These are phyloP conservation scores for Drosophila novamexicana DNA, from an alignment of 1,140 invertebrate species.

Conservation along the genomic window DNA sequence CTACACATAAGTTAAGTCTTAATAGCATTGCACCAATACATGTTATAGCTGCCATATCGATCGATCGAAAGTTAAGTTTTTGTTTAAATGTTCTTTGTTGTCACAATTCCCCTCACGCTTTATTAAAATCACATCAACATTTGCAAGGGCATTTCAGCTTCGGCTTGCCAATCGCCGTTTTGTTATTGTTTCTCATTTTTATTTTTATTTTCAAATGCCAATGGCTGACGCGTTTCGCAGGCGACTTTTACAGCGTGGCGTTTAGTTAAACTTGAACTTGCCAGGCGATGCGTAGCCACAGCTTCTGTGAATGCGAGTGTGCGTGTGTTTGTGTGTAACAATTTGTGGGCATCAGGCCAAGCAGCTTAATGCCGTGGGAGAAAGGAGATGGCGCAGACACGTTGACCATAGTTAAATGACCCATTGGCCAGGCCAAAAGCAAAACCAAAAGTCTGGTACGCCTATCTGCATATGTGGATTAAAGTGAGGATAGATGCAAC, in stretches of 20 bases:
- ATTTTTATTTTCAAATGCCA: constrained; percentile 51
- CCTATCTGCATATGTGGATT: constrained; percentile 21
- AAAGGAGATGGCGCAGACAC: neutral
- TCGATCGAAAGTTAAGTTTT: too few relatives aligned
- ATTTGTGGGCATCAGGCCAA: constrained; percentile 4
- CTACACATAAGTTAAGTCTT: too few relatives aligned
- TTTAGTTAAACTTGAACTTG: constrained; percentile 75
- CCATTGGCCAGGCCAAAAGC: constrained; percentile 24
- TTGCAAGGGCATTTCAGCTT: too few relatives aligned
- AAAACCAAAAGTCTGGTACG: neutral
- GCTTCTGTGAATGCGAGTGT: neutral
- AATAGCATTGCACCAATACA: too few relatives aligned
- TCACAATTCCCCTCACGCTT: too few relatives aligned
- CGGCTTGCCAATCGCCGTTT: too few relatives aligned
- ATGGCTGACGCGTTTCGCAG: constrained; percentile 45
- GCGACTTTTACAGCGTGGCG: constrained; percentile 51
- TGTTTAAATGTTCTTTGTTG: too few relatives aligned
- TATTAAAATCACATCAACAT: too few relatives aligned
- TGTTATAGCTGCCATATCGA: too few relatives aligned
- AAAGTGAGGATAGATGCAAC: neutral
- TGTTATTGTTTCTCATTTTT: neutral
- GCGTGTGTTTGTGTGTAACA: constrained; percentile 7
- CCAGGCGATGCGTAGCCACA: constrained; percentile 60
- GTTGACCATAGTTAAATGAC: constrained; percentile 14
- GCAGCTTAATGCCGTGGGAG: constrained; percentile 3